These are phyloP conservation scores for Hozukius guyotensis DNA, from an alignment of 2,797 vertebrate species.

Conservation along the genomic window DNA sequence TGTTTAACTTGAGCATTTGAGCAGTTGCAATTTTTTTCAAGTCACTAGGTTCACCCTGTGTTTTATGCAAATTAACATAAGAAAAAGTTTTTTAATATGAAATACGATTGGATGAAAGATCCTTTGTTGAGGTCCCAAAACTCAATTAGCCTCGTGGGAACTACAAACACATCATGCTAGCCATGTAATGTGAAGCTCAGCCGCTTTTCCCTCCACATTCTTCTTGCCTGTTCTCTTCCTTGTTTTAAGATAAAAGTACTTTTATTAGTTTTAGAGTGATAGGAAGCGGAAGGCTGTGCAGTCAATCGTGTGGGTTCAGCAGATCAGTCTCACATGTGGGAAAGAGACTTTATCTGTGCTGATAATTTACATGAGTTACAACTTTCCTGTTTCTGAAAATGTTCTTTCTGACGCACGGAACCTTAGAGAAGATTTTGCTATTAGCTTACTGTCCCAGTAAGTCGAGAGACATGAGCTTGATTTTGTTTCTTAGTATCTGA, in stretches of 20 bases:
- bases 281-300: background rate
- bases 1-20: background rate
- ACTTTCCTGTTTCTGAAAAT: background rate
- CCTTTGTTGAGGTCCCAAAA: constrained; percentile 52
- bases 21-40: background rate
- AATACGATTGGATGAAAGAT: constrained; percentile 44
- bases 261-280: constrained; percentile 23
- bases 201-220: constrained; percentile 1
- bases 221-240: background rate
- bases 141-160: constrained; percentile 63
- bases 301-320: constrained; percentile 9
- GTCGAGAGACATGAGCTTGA: background rate
- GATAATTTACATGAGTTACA: background rate
- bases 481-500: background rate
- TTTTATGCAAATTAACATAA: constrained; percentile 46
- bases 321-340: background rate
- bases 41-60: background rate
- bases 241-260: constrained; percentile 49
- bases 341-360: constrained; percentile 1
- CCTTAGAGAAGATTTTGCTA: background rate
- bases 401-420: background rate
- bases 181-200: constrained; percentile 26
- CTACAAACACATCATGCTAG: constrained; percentile 38
- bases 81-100: constrained; percentile 24
- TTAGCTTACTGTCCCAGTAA: background rate